Evolutionary conservation across 2,888 invertebrate genomes (phyloP).

Genomic region (Notodonta ziczac): DNA sequence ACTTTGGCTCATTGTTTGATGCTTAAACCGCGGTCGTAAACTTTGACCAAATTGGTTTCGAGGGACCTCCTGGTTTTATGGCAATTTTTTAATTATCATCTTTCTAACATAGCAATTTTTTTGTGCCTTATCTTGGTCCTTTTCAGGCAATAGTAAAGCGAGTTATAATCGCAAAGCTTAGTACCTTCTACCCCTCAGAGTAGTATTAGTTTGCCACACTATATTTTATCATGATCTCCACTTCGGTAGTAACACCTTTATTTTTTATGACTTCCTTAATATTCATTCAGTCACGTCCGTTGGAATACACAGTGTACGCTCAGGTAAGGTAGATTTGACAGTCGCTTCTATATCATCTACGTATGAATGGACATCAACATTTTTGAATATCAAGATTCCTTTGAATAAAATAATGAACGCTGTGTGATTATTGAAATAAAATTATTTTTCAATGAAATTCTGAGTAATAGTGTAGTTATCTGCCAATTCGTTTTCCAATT

Average conservation of each 20-base stretch:
- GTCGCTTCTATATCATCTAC: too few relatives aligned
- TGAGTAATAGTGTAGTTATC: background rate
- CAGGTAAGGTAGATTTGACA: too few relatives aligned
- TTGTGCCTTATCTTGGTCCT: background rate
- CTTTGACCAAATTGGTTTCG: conserved; percentile 75
- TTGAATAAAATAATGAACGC: background rate
- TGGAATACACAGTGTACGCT: too few relatives aligned
- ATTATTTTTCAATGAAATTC: background rate
- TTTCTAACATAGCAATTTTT: background rate
- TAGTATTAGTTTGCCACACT: too few relatives aligned
- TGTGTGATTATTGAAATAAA: background rate
- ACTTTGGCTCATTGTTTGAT: conserved; percentile 75
- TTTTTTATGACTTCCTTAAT: too few relatives aligned
- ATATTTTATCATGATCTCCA: too few relatives aligned
- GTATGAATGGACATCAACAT: too few relatives aligned
- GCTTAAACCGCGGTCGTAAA: conserved; percentile 71
- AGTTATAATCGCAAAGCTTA: too few relatives aligned
- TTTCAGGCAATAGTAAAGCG: too few relatives aligned
- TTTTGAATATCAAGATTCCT: background rate
- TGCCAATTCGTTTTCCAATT: background rate
- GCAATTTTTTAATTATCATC: conserved; percentile 42
- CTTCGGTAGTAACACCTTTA: too few relatives aligned
- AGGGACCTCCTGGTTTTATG: conserved; percentile 54
- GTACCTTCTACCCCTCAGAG: too few relatives aligned
- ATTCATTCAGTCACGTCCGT: too few relatives aligned